Base-by-base conservation (phyloP, 2,797 vertebrate genomes). In the Notolepis coatsorum region DNA sequence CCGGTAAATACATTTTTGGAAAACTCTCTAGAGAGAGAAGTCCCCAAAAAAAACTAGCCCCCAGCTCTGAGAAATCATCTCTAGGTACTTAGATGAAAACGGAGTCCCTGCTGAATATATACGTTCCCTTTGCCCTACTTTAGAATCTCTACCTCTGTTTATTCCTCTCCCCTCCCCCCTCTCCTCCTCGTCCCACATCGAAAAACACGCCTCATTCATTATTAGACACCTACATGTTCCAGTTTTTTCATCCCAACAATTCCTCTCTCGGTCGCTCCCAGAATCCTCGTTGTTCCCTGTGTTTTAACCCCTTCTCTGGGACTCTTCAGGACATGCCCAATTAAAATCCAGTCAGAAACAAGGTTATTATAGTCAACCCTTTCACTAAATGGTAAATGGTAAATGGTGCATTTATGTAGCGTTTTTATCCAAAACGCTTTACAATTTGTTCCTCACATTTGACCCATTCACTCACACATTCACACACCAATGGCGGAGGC, bases 1-100 rank as follows among this genome's bases (percentile, higher is more conserved):
- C 38, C 18, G n/a, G 39, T 62, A 45, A 62, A 53, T 52, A 62
- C 28, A 1, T 45, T 6, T 41, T 28, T 18, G 37, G 39, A 52
- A 42, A 33, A 37, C 24, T 61, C 38, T 24, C 13, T 15, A 51
- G 39, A 37, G 47, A 12, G 17, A 9, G 25, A 12, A 45, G 46
- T 43, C 35, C 8, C 52, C 24, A 5, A 12, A 28, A 35, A n/a
- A 7, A 37, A 12, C 12, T 30, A 38, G 30, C 27, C 37, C n/a
- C 48, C 17, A 42, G 13, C 21, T 6, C n/a, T n/a, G 10, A 30
- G n/a, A 31, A 27, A 46, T 23, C 43, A 52, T 8, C 25, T 23
- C 7, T 5, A 17, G 25, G 38, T 18, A 55, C 52, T 43, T 42
- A 18, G n/a, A n/a, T n/a, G n/a, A 35, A 39, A n/a, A 41, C 23